Base-by-base conservation (phyloP, 2,113 vertebrate species). In the Scolopax mira region DNA sequence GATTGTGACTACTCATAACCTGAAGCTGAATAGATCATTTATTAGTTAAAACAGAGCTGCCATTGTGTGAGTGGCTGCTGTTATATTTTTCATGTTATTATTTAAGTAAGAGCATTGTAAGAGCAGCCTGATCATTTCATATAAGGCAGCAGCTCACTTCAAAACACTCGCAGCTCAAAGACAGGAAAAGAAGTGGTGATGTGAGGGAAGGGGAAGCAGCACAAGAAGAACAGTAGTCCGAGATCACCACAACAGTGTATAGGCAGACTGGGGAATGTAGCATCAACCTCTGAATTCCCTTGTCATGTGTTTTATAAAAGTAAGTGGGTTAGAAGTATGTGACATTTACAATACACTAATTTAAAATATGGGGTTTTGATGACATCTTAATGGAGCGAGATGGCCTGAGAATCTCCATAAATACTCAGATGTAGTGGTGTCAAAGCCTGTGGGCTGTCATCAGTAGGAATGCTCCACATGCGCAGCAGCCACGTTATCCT, bases 201-300 rank as follows among this genome's bases (percentile, higher is more conserved):
- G 14, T 46, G 44, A 70, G 1, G 0, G 16, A 22, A 74, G 58
- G 0, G 0, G n/a, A 84, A 9, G 17, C 18, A 58, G 16, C 14
- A 39, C 16, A 37, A 64, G 8, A 13, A 51, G 28, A 14, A 12
- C 25, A 18, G 51, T 5, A 31, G 17, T 55, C 19, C 52, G 55
- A 33, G 19, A 49, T 44, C 23, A 61, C 4, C 10, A 55, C 33
- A 77, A 5, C 13, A 66, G 4, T 27, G 4, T 16, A 28, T 23
- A n/a, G 24, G 14, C 37, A 44, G 27, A n/a, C 14, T 11, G 48
- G 10, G 10, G 54, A 83, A 66, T 33, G 31, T 7, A 61, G 30
- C 41, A 54, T 24, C 2, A 2, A 22, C 27, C 41, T 49, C 15
- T 54, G 22, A 31, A 30, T 33, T 42, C 48, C 23, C 9, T 51